These are phyloP conservation scores for Eumaeus atala DNA, from an alignment of 1,140 invertebrate species.

Conservation along the genomic window DNA sequence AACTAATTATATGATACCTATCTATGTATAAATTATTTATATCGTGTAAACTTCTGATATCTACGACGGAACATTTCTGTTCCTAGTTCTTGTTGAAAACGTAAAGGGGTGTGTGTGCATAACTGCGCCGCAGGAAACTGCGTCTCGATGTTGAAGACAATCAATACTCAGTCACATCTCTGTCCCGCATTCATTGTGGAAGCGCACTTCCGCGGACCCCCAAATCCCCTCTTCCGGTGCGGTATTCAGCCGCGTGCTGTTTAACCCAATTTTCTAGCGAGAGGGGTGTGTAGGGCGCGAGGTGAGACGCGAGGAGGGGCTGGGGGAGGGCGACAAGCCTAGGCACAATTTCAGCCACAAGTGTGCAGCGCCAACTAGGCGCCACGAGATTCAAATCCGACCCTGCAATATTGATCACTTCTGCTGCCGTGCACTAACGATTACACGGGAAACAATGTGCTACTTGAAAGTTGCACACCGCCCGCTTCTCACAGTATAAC, in stretches of 20 bases:
- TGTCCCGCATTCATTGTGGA: slow-evolving; percentile 65
- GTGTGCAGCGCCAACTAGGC: slow-evolving; percentile 59
- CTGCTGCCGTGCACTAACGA: slow-evolving; percentile 36
- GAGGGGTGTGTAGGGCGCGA: slow-evolving; percentile 53
- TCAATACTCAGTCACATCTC: slow-evolving; percentile 70
- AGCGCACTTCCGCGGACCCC: slow-evolving; percentile 63
- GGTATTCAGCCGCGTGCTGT: slow-evolving; percentile 64
- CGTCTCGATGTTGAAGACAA: slow-evolving; percentile 58
- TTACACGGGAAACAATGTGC: not conserved
- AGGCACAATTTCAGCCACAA: slow-evolving; percentile 63
- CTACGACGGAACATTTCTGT: no score
- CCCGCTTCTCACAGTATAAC: no score
- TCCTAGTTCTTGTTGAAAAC: not conserved
- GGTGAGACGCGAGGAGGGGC: no score
- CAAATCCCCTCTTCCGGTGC: slow-evolving; percentile 67
- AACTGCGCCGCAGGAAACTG: slow-evolving; percentile 40
- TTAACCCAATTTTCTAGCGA: slow-evolving; percentile 71
- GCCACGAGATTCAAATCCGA: slow-evolving; percentile 61
- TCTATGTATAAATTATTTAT: no score
- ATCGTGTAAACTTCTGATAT: no score
- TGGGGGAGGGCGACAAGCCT: slow-evolving; percentile 26
- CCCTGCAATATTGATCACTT: slow-evolving; percentile 72
- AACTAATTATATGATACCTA: no score
- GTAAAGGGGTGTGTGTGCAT: slow-evolving; percentile 33
- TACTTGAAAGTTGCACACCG: not conserved